These are phyloP conservation scores for Parus major DNA, from an alignment of 2,113 vertebrate species.

Conservation along the genomic window DNA sequence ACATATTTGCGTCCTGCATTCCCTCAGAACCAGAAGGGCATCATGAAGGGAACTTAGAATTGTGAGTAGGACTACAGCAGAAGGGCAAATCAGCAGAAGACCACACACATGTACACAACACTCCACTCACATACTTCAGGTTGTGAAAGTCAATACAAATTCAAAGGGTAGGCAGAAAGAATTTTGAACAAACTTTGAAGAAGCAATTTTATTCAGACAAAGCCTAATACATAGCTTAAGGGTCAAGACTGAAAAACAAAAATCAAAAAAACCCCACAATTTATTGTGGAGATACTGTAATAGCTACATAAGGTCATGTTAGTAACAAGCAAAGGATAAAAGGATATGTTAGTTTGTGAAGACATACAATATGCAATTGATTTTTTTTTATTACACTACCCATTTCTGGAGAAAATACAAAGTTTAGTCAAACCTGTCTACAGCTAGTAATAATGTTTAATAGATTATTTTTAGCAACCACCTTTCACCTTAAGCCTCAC, in stretches of 20 bases:
- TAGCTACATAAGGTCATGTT: neutral
- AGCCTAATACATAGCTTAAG: neutral
- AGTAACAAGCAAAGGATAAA: neutral
- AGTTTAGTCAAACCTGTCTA: neutral
- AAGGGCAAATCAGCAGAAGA: neutral
- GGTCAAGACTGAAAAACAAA: neutral
- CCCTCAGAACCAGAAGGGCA: neutral
- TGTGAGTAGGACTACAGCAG: neutral
- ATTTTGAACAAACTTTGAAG: neutral
- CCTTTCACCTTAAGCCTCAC: neutral
- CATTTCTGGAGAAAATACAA: neutral
- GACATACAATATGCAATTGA: neutral
- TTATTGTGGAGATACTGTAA: neutral
- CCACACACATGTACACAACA: neutral
- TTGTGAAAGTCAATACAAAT: neutral
- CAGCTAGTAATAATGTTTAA: neutral
- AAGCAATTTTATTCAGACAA: neutral
- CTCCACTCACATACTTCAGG: neutral
- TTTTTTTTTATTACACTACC: neutral
- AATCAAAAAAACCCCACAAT: rapidly evolving
- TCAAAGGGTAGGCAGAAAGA: neutral
- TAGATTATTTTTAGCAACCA: neutral
- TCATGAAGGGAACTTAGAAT: neutral
- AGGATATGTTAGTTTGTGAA: neutral
- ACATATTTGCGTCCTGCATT: neutral